phyloP scores from a whole-genome alignment of 1,140 invertebrate species.

The Lepidurus apus region DNA sequence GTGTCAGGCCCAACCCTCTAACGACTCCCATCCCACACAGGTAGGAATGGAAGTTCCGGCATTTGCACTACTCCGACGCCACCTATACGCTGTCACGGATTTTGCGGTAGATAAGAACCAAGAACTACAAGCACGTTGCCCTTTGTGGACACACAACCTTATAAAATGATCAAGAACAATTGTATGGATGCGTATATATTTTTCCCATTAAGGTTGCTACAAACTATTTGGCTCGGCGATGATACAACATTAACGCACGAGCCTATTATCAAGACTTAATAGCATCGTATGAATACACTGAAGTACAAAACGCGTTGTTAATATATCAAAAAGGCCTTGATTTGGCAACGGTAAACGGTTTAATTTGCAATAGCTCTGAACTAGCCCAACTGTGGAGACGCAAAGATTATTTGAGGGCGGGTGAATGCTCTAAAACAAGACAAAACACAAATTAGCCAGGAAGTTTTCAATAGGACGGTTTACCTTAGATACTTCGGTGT shows the following conservation, averaged over 20 bases:
- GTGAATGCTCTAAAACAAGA: background rate
- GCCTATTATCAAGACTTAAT: too few species aligned
- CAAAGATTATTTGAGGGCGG: background rate
- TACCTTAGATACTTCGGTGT: slow-evolving; percentile 4
- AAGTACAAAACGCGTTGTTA: background rate
- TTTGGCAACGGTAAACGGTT: background rate
- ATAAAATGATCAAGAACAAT: too few species aligned
- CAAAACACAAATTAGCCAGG: background rate
- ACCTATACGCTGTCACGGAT: background rate
- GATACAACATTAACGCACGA: too few species aligned
- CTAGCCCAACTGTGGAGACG: background rate
- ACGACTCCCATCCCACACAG: slow-evolving; percentile 12
- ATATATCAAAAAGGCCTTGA: background rate
- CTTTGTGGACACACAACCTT: too few species aligned
- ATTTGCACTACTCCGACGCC: slow-evolving; percentile 7
- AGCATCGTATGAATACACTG: background rate
- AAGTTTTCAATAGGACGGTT: background rate
- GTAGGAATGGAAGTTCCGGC: background rate
- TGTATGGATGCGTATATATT: too few species aligned
- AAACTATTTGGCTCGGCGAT: too few species aligned
- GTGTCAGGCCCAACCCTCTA: slow-evolving; percentile 20
- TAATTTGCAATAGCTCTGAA: background rate
- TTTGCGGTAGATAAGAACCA: too few species aligned
- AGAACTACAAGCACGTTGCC: too few species aligned
- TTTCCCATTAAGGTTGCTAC: too few species aligned